Percentiles rank a stretch among this genome's conserved stretches.
Conservation (phyloP, 2,113 vertebrate genomes). For the Sander lucioperca region DNA sequence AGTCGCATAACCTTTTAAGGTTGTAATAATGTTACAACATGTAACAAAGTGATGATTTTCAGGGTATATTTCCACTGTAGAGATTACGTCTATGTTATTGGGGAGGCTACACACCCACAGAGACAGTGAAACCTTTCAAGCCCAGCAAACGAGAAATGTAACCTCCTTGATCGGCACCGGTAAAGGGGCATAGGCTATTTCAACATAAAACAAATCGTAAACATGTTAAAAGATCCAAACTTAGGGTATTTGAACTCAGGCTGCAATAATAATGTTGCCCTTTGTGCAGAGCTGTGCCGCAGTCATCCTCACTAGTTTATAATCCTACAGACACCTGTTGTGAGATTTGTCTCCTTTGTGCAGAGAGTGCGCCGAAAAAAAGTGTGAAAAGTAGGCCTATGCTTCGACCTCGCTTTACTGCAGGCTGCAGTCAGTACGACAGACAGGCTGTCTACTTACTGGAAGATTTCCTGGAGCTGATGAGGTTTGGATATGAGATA, state of each 20-base stretch:
- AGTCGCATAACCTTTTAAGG: too few species aligned
- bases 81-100: not conserved
- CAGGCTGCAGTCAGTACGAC: not conserved
- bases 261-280: not conserved
- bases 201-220: not conserved
- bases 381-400: conserved; percentile 18
- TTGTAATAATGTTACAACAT: not conserved
- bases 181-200: not conserved
- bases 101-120: conserved; percentile 48
- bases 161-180: not conserved
- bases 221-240: not conserved
- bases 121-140: not conserved
- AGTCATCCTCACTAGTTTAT: conserved; percentile 37
- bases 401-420: not conserved
- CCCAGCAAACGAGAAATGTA: conserved; percentile 28
- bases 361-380: conserved; percentile 43
- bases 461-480: conserved; percentile 66
- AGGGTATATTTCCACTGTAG: not conserved
- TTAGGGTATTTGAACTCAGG: not conserved
- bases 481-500: conserved; percentile 26
- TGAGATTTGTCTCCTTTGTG: conserved; percentile 67
- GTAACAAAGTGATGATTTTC: not conserved
- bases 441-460: not conserved
- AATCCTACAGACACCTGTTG: conserved; percentile 84
- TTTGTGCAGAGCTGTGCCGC: not conserved